phyloP scores from a whole-genome alignment of 1,140 invertebrate genomes.

The Trigoniulus corallinus region DNA sequence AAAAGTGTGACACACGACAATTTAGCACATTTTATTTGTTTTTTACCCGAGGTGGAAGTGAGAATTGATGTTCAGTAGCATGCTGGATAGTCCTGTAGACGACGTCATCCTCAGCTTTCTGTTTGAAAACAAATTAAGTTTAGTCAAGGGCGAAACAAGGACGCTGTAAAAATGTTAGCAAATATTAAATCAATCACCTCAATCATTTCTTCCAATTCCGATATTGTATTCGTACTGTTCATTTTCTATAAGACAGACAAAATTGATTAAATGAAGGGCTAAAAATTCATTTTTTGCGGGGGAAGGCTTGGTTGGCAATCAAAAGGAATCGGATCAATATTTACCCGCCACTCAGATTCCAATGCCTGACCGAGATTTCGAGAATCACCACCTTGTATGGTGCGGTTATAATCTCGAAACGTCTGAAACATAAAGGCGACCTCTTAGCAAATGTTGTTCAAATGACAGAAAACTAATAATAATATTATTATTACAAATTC shows the following conservation, averaged over 20 bases:
- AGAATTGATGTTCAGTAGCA: too few species aligned
- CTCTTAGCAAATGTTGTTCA: conserved; percentile 4
- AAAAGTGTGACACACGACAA: too few species aligned
- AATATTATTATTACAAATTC: conserved; percentile 3
- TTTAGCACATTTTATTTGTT: too few species aligned
- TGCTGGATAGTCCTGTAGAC: too few species aligned
- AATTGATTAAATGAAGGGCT: too few species aligned
- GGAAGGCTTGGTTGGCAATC: background rate
- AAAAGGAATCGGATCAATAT: background rate
- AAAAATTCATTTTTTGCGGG: background rate
- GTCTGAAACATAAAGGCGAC: too few species aligned
- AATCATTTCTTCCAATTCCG: background rate
- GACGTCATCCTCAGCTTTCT: too few species aligned
- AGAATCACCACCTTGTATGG: conserved; percentile 14
- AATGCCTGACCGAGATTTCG: background rate
- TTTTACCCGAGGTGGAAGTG: too few species aligned
- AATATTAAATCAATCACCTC: background rate
- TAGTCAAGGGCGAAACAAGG: too few species aligned
- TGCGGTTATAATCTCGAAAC: conserved; percentile 40
- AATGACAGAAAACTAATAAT: background rate
- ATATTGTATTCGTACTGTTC: background rate
- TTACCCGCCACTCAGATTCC: conserved; percentile 5
- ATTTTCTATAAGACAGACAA: background rate
- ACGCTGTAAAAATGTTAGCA: background rate
- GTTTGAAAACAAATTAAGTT: too few species aligned